Evolutionary conservation across 1,140 invertebrate genomes (phyloP).

Genomic region (Thaumetopoea pityocampa): DNA sequence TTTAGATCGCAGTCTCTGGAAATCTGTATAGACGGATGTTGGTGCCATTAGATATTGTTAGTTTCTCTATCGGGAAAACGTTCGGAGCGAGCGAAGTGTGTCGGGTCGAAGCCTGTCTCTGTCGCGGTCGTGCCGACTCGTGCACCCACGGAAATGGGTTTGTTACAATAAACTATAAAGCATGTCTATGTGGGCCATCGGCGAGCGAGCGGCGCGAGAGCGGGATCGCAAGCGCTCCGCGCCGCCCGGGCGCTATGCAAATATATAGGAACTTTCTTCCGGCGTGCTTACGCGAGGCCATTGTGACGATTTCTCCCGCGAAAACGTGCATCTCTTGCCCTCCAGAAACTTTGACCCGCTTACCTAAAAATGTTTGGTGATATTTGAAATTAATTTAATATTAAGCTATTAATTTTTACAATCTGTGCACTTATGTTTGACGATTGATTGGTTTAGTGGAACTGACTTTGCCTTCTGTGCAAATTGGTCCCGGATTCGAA

Average conservation of each 20-base stretch:
- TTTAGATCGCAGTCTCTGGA: constrained; percentile 64
- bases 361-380: too few relatives aligned
- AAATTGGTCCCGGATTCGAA: too few relatives aligned
- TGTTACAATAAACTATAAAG: constrained; percentile 62
- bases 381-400: too few relatives aligned
- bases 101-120: constrained; percentile 41
- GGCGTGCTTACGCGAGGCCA: constrained; percentile 42
- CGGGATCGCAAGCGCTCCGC: constrained; percentile 24
- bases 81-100: constrained; percentile 67
- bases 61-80: constrained; percentile 73
- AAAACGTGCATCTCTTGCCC: constrained; percentile 19
- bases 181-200: constrained; percentile 68
- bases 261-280: constrained; percentile 69
- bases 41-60: constrained; percentile 68
- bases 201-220: constrained; percentile 20
- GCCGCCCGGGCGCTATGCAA: constrained; percentile 56
- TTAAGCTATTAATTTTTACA: too few relatives aligned
- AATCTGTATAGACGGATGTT: constrained; percentile 73
- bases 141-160: constrained; percentile 67
- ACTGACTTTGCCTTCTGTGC: too few relatives aligned
- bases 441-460: too few relatives aligned
- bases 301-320: constrained; percentile 62
- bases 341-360: constrained; percentile 23
- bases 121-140: constrained; percentile 41
- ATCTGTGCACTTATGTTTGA: too few relatives aligned